Conservation (phyloP, 2,888 invertebrate genomes). For the Antheraea assamensis region DNA sequence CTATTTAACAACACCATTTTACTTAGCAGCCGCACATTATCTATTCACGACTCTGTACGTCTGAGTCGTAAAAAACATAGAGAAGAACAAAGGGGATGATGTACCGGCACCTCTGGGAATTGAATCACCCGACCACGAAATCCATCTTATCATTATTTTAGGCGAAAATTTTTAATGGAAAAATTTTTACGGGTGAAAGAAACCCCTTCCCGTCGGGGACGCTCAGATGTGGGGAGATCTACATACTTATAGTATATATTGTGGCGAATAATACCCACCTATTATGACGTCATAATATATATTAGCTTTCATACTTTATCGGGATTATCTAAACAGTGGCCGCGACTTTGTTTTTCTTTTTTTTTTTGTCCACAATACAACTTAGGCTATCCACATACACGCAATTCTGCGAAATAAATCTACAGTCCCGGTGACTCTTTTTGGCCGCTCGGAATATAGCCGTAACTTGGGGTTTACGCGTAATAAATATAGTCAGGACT, state of each 20-base stretch:
- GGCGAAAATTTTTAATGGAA: conserved; percentile 71
- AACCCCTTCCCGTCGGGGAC: conserved; percentile 57
- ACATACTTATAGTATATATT: conserved; percentile 17
- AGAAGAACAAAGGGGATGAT: conserved; percentile 15
- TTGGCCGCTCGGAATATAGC: too few relatives aligned
- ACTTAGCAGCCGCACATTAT: conserved; percentile 13
- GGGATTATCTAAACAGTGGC: too few relatives aligned
- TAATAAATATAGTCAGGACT: too few relatives aligned
- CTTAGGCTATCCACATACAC: too few relatives aligned
- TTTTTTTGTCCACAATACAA: too few relatives aligned
- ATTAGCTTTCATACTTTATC: background rate
- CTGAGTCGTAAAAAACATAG: conserved; percentile 16
- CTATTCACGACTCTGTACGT: conserved; percentile 10
- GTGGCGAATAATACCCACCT: background rate
- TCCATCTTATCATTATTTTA: conserved; percentile 74
- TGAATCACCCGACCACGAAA: conserved; percentile 71
- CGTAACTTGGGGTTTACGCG: too few relatives aligned
- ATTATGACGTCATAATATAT: background rate
- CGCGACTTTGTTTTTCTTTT: too few relatives aligned
- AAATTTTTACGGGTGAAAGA: conserved; percentile 65
- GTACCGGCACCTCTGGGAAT: conserved; percentile 56
- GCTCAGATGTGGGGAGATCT: conserved; percentile 8
- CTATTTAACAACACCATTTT: background rate
- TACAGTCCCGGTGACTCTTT: too few relatives aligned
- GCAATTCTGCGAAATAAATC: too few relatives aligned